Percentiles rank a stretch among this genome's conserved stretches.
phyloP scores from a whole-genome alignment of 1,140 invertebrate genomes.

The Wiebesia pumilae region DNA sequence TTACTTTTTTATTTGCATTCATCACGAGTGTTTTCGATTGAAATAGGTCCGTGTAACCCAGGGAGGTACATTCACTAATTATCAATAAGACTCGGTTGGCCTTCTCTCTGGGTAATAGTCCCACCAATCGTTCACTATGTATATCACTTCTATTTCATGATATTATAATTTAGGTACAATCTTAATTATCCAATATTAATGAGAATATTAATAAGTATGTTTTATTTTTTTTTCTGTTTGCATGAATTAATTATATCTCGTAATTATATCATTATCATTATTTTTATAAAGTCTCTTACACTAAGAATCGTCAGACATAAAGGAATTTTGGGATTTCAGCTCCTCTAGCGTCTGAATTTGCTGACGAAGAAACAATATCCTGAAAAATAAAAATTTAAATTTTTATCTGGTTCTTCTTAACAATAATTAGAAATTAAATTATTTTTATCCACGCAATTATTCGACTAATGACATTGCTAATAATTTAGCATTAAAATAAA shows the following conservation, averaged over 20 bases:
- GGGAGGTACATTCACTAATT: slow-evolving; percentile 69
- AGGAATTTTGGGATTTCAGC: slow-evolving; percentile 93
- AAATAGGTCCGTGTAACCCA: slow-evolving; percentile 71
- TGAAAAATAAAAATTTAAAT: slow-evolving; percentile 71
- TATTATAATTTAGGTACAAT: slow-evolving; percentile 76
- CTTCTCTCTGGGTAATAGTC: slow-evolving; percentile 66
- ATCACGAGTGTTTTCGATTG: slow-evolving; percentile 59
- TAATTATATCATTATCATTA: slow-evolving; percentile 67
- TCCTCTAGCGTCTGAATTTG: slow-evolving; percentile 92
- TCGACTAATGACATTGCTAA: too few species aligned
- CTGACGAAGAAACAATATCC: slow-evolving; percentile 92
- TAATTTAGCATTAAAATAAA: background rate
- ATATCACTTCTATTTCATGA: slow-evolving; percentile 73
- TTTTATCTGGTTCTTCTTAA: slow-evolving; percentile 1
- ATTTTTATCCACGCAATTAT: too few species aligned
- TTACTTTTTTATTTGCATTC: slow-evolving; percentile 43
- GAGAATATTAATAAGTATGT: slow-evolving; percentile 76
- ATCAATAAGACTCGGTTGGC: slow-evolving; percentile 65
- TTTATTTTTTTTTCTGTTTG: slow-evolving; percentile 70
- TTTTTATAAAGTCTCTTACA: slow-evolving; percentile 75
- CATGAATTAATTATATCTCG: slow-evolving; percentile 75
- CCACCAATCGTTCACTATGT: slow-evolving; percentile 67
- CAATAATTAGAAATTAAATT: too few species aligned
- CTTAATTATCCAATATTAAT: slow-evolving; percentile 76
- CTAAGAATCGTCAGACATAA: slow-evolving; percentile 87